A percentile compares a stretch with the other conserved stretches of the same genome.
Conservation (phyloP, 2,888 invertebrate species). For the Euplagia quadripunctaria region DNA sequence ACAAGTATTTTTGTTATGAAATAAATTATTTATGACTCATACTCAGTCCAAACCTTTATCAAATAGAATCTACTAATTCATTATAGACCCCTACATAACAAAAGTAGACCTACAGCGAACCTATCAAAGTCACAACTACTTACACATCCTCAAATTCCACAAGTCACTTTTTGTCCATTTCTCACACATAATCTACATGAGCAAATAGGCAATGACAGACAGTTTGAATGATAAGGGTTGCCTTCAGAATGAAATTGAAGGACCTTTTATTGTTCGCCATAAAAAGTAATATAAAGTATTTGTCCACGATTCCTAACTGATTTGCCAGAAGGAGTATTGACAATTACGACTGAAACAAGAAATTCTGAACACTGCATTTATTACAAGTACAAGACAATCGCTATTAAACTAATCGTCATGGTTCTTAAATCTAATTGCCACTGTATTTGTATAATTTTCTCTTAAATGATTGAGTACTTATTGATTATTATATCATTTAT, state of each 20-base stretch:
- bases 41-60: neutral
- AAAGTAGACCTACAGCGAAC: neutral
- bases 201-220: slow-evolving; percentile 49
- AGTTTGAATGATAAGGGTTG: slow-evolving; percentile 52
- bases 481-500: too few relatives aligned
- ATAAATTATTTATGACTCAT: too few relatives aligned
- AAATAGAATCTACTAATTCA: slow-evolving; percentile 6
- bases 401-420: too few relatives aligned
- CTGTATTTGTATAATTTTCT: too few relatives aligned
- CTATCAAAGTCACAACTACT: slow-evolving; percentile 18
- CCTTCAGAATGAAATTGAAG: slow-evolving; percentile 13
- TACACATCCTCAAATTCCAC: slow-evolving; percentile 17
- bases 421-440: too few relatives aligned
- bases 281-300: neutral
- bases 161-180: slow-evolving; percentile 32
- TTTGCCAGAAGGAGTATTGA: too few relatives aligned
- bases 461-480: too few relatives aligned
- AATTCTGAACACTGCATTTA: too few relatives aligned
- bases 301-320: neutral
- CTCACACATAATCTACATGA: slow-evolving; percentile 38
- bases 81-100: slow-evolving; percentile 1
- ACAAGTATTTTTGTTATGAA: too few relatives aligned
- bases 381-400: too few relatives aligned
- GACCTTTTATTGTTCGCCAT: neutral
- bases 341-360: too few relatives aligned